Base-by-base conservation (phyloP, 2,888 invertebrate genomes). In the Dryadula phaetusa region DNA sequence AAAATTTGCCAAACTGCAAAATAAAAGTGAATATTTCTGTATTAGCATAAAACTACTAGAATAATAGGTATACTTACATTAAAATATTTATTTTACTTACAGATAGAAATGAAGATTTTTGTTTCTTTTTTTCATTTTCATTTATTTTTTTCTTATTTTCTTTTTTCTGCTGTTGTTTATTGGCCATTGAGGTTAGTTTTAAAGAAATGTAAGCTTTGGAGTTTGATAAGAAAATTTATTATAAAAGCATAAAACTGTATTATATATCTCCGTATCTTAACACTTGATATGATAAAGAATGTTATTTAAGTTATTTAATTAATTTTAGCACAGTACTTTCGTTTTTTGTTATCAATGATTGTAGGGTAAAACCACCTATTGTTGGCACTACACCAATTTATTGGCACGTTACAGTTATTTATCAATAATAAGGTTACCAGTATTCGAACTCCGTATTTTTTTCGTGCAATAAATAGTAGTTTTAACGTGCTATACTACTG, bases 1-100 rank as follows among this genome's bases (percentile, higher is more conserved):
- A 69, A 0, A 77, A 3, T 64, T 70, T 80, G 5, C 75, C 68
- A 20, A 76, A 16, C 83, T 84, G 80, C 60, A 80, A 70, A 62
- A 64, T 14, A 52, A 46, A 18, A 54, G 18, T 18, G 18, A 25
- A 16, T 18, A 16, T 42, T 20, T 25, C 12, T 18, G 22, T 14
- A 22, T 10, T 47, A 7, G n/a, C 5, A 44, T 18, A 16, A 44
- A 44, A 44, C 4, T 16, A n/a, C n/a, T n/a, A n/a, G n/a, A n/a
- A n/a, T n/a, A n/a, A n/a, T n/a, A n/a, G n/a, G n/a, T n/a, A 44
- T n/a, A 18, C 4, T 22, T 16, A 54, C 18, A 32, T 32, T 4
- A 32, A 52, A 34, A 42, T 40, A 28, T 18, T 7, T 0, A 6
- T 14, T 20, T 14, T 61, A 65, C 75, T 75, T 69, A 77, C 77